These are phyloP conservation scores for Yponomeuta sedellus DNA, from an alignment of 2,888 invertebrate genomes.

Conservation along the genomic window DNA sequence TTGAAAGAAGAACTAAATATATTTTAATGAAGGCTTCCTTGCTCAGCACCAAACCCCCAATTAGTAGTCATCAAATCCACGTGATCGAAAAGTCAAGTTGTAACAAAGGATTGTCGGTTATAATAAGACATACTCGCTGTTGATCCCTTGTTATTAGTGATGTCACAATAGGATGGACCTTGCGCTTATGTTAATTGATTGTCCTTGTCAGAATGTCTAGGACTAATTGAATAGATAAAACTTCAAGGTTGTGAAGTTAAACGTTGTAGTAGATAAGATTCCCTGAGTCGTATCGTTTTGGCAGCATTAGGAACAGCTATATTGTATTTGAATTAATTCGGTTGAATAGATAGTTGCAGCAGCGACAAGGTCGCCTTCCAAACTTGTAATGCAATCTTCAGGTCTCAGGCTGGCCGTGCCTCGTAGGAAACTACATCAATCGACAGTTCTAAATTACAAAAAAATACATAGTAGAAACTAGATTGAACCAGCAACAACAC, in stretches of 20 bases:
- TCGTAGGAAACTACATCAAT: not conserved
- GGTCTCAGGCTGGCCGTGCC: not conserved
- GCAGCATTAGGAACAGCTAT: slow-evolving; percentile 21
- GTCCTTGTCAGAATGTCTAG: slow-evolving; percentile 7
- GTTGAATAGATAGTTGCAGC: slow-evolving; percentile 44
- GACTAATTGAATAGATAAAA: not conserved
- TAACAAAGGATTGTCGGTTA: not conserved
- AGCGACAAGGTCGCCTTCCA: slow-evolving; percentile 37
- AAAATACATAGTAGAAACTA: not conserved
- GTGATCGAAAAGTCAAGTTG: no score
- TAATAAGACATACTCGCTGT: no score
- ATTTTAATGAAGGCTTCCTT: no score
- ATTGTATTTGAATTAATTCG: slow-evolving; percentile 43
- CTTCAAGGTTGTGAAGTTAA: not conserved
- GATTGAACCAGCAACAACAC: not conserved
- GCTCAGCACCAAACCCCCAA: no score
- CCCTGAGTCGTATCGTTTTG: not conserved
- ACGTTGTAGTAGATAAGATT: not conserved
- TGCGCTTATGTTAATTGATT: slow-evolving; percentile 6
- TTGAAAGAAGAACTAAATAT: no score
- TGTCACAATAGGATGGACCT: slow-evolving; percentile 2
- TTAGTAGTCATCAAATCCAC: no score
- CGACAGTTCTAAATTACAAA: not conserved
- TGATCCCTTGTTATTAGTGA: not conserved
- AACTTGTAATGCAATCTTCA: slow-evolving; percentile 35